Conservation (phyloP, 2,113 vertebrate genomes). For the Gavia stellata region DNA sequence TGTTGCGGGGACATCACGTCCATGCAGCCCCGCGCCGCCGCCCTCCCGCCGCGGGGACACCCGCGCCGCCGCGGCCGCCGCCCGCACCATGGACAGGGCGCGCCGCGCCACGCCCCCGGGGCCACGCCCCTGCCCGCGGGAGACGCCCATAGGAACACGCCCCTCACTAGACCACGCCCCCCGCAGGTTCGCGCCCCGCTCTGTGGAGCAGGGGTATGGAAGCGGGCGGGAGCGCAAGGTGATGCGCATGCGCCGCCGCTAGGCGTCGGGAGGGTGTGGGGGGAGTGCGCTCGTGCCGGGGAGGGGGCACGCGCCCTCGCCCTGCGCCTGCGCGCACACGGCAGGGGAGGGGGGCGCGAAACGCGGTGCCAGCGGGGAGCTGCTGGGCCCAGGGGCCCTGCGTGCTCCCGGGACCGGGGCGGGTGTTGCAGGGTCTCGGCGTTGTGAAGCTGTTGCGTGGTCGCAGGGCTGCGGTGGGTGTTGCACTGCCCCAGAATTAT, state of each 20-base stretch:
- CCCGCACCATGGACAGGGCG: constrained; percentile 17
- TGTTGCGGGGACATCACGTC: constrained; percentile 77
- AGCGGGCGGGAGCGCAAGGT: not conserved
- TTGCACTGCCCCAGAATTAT: rapidly evolving
- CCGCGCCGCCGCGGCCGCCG: not conserved
- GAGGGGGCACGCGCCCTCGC: not conserved
- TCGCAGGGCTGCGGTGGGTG: rapidly evolving
- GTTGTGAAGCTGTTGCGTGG: too few species aligned
- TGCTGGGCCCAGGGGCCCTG: rapidly evolving
- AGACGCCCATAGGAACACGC: not conserved
- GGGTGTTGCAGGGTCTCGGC: not conserved
- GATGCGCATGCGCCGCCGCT: not conserved
- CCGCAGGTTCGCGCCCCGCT: too few species aligned
- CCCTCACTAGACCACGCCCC: not conserved
- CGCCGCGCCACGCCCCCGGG: not conserved
- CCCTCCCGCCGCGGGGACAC: not conserved
- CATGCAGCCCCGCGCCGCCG: constrained; percentile 51
- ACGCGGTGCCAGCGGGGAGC: not conserved
- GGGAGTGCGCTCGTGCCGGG: not conserved
- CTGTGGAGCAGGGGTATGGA: rapidly evolving
- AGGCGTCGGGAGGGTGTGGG: not conserved
- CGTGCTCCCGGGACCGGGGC: rapidly evolving
- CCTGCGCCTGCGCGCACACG: not conserved
- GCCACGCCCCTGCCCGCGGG: not conserved
- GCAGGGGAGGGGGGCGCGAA: rapidly evolving